Conservation (phyloP, 2,797 vertebrate species). For the Pseudochirops cupreus region DNA sequence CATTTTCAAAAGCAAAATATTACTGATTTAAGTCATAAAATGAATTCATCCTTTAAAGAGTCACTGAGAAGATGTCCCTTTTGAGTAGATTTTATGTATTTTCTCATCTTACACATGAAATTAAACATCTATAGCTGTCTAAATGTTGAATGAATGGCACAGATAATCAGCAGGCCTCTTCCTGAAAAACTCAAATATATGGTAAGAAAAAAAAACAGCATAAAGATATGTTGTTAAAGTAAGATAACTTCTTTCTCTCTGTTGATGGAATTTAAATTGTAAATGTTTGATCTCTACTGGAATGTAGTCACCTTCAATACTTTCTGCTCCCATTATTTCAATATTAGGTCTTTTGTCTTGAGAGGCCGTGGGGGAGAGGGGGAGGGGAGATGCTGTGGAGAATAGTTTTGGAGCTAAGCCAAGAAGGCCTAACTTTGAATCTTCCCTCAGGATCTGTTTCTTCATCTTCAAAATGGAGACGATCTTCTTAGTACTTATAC, state of each 20-base stretch:
- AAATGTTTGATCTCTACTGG: background rate
- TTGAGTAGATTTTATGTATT: background rate
- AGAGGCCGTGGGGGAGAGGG: background rate
- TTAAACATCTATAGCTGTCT: slow-evolving; percentile 25
- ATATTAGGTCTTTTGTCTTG: background rate
- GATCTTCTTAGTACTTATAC: background rate
- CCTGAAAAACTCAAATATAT: slow-evolving; percentile 19
- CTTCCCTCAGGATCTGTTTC: background rate
- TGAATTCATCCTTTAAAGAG: background rate
- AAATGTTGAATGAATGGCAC: background rate
- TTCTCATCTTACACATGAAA: background rate
- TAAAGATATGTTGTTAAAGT: background rate
- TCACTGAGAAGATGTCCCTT: slow-evolving; percentile 20
- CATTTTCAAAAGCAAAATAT: background rate
- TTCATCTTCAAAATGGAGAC: background rate
- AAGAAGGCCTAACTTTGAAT: background rate
- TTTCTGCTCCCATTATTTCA: background rate
- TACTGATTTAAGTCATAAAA: background rate
- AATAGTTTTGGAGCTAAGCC: background rate
- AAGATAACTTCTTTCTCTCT: background rate
- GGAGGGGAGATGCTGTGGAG: background rate
- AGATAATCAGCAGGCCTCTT: slow-evolving; percentile 6
- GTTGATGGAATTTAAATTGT: background rate
- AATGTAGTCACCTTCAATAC: background rate
- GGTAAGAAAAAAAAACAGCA: background rate